Base-by-base conservation (phyloP, 2,113 vertebrate genomes). In the Cryptotis parvus region DNA sequence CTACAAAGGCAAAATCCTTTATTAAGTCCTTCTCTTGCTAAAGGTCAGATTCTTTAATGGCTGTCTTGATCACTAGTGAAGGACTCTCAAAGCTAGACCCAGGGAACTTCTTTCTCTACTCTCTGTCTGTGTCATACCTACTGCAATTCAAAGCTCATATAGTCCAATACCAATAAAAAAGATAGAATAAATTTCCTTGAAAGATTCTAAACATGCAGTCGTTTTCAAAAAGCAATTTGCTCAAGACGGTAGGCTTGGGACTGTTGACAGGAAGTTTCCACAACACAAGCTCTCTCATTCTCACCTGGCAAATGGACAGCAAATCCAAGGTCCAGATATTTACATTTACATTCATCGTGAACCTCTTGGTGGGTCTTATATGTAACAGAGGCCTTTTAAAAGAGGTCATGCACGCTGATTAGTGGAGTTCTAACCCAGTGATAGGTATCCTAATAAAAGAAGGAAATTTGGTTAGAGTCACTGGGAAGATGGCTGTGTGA, bases 261-360 rank as follows among this genome's bases (percentile, higher is more conserved):
- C 63, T 70, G 31, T 85, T 85, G 29, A 61, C 58, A 72, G 65
- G 81, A 58, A 86, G 37, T 83, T 90, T 63, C 24, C 29, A 58
- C 24, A 5, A 20, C 55, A 58, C 22, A 58, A 58, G 22, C 55
- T 58, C 55, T 58, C 55, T 18, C 49, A n/a, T 52, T 52, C 49
- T 16, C 22, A 24, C 55, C 18, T 58, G 55, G 55, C 6, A 58
- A 58, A 58, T 58, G 55, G 55, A 24, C 55, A 58, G 55, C 18
- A 58, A 52, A 2, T 10, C 49, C 49, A 4, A 52, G 22, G 55
- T 58, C 18, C 24, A 58, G 55, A 20, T 58, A 65, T 65, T 65
- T 11, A 65, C 29, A 11, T 65, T 20, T 58, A 58, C 27, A n/a
- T n/a, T n/a, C 20, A 63, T 20, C 63, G 27, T 65, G 63, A 65